Percentiles rank a stretch among this genome's conserved stretches.
These are phyloP conservation scores for Apocheima hispidaria DNA, from an alignment of 2,888 invertebrate species.

Conservation along the genomic window DNA sequence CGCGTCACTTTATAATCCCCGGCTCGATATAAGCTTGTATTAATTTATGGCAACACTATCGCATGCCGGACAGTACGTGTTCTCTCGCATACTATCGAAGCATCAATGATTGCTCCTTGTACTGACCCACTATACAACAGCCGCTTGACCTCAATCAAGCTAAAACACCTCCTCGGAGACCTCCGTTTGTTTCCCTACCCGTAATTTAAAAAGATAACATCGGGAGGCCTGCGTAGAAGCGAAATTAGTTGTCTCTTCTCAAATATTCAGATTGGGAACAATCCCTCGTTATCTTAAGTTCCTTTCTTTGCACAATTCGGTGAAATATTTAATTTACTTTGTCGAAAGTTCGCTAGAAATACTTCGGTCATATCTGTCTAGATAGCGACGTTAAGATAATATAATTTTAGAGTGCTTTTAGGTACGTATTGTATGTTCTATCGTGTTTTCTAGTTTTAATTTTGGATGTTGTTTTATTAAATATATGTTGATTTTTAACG, in stretches of 20 bases:
- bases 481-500: background rate
- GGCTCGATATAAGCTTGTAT: constrained; percentile 2
- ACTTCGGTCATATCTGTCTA: constrained; percentile 29
- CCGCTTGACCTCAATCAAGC: constrained; percentile 44
- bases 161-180: constrained; percentile 44
- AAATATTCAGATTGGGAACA: constrained; percentile 48
- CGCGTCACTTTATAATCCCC: background rate
- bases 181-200: constrained; percentile 46
- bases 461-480: constrained; percentile 18
- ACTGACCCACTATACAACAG: constrained; percentile 17
- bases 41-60: background rate
- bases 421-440: constrained; percentile 5
- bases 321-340: constrained; percentile 53
- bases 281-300: constrained; percentile 51
- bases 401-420: background rate
- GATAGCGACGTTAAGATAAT: constrained; percentile 24
- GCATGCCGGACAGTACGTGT: background rate
- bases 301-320: constrained; percentile 43
- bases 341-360: constrained; percentile 38
- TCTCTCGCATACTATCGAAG: background rate
- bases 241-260: constrained; percentile 49
- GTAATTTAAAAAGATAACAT: constrained; percentile 55
- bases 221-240: constrained; percentile 42
- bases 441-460: constrained; percentile 14
- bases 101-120: constrained; percentile 25